Evolutionary conservation across 2,797 vertebrate species (phyloP).

Genomic region (Sebastes minor): DNA sequence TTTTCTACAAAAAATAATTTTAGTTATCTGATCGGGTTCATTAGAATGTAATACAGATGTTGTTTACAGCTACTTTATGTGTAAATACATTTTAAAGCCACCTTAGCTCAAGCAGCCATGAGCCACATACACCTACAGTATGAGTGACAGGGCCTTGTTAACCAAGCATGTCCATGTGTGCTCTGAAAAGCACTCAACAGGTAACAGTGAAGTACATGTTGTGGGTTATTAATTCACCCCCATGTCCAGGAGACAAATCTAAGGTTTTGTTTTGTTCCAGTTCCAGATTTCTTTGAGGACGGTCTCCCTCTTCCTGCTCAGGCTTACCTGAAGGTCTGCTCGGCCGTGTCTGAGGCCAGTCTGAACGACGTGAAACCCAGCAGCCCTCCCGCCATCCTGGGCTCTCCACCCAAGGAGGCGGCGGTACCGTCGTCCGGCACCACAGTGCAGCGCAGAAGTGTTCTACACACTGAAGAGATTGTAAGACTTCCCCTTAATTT

Average conservation of each 20-base stretch:
- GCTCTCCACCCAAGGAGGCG: conserved; percentile 58
- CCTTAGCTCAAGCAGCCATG: background rate
- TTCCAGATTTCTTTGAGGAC: conserved; percentile 84
- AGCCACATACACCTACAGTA: background rate
- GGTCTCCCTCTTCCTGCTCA: conserved; percentile 81
- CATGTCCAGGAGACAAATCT: background rate
- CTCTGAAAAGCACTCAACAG: background rate
- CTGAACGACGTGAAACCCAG: conserved; percentile 66
- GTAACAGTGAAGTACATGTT: background rate
- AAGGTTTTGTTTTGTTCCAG: conserved; percentile 20
- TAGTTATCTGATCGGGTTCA: background rate
- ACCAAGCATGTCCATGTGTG: background rate
- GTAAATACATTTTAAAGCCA: background rate
- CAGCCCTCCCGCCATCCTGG: conserved; percentile 40
- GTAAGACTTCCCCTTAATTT: conserved; percentile 50
- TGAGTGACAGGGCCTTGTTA: too few species aligned
- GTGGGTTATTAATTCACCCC: background rate
- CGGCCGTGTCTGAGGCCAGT: conserved; percentile 75
- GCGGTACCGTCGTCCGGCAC: conserved; percentile 59
- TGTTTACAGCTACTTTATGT: background rate
- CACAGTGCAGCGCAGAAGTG: conserved; percentile 81
- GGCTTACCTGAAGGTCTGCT: conserved; percentile 84
- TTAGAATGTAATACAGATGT: background rate
- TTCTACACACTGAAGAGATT: conserved; percentile 82
- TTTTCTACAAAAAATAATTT: background rate